Conservation (phyloP, 2,797 vertebrate species). For the Columba guinea region DNA sequence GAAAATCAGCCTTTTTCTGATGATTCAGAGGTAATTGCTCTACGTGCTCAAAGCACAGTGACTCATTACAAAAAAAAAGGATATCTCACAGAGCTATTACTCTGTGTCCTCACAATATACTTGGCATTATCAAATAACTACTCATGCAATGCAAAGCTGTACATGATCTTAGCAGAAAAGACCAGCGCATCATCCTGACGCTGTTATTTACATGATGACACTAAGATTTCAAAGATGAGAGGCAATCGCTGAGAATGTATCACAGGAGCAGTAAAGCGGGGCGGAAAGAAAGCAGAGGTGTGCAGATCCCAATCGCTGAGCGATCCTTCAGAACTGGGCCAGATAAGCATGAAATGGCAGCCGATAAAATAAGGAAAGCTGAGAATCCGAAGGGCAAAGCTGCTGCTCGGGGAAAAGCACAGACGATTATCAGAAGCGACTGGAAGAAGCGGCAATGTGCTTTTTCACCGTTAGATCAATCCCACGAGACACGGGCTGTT, state of each 20-base stretch:
- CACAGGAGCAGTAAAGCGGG: not conserved
- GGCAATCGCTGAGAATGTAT: not conserved
- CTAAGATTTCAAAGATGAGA: not conserved
- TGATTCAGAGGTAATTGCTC: constrained; percentile 19
- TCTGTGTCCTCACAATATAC: not conserved
- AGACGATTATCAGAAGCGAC: not conserved
- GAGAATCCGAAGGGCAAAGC: not conserved
- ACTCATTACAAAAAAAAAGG: not conserved
- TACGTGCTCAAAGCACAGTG: not conserved
- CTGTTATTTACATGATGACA: not conserved
- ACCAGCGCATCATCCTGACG: not conserved
- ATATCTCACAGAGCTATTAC: not conserved
- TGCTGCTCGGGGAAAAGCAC: not conserved
- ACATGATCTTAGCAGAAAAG: not conserved
- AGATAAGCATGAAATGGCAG: not conserved
- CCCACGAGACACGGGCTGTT: not conserved
- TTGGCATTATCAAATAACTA: not conserved
- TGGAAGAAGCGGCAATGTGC: not conserved
- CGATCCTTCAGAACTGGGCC: not conserved
- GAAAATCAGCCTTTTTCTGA: not conserved
- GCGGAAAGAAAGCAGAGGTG: not conserved
- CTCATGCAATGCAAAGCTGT: not conserved
- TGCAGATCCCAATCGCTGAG: not conserved
- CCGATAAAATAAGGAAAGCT: rapidly evolving
- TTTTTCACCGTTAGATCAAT: not conserved